Base-by-base conservation (phyloP, 2,797 vertebrate species). In the Spinus pinus region DNA sequence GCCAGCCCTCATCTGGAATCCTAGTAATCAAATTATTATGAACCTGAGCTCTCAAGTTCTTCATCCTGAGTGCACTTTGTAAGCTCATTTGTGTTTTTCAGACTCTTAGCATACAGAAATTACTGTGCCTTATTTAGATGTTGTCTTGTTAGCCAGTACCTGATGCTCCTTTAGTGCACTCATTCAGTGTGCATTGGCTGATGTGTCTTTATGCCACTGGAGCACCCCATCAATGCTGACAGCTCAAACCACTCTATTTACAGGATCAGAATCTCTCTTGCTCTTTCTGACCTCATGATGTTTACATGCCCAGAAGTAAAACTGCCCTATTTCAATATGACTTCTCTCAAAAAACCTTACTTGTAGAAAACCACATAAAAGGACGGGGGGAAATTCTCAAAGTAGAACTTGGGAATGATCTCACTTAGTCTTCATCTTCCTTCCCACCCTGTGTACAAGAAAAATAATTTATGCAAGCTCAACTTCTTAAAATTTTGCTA, bases 21-120 rank as follows among this genome's bases (percentile, higher is more conserved):
- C 69, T 81, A 93, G 89, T 96, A 83, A 95, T 96, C 87, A 86
- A 96, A 96, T 91, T 96, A 96, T 95, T 65, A 96, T 96, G 89
- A 95, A 86, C 79, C 42, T 81, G 61, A 91, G 51, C 58, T 94
- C 39, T 94, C 82, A 74, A 83, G 53, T 94, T 91, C 61, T 47
- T 81, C 39, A 65, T 93, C 62, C 39, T 65, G 58, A 81, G 53
- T 81, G 82, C 24, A 61, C 49, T 37, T 86, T 77, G 28, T 85
- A 85, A 85, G n/a, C 65, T 85, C 49, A 51, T 85, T 80, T 87
- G 10, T 93, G 67, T 82, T 87, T 53, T 80, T 95, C 62, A 82
- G 53, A 46, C 27, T 60, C 44, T 64, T 49, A 35, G 33, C 33
- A 20, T 58, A 25, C 46, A 81, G 69, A 92, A 86, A 81, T 88